These are phyloP conservation scores for Thryonomys swinderianus DNA, from an alignment of 2,113 vertebrate species.

Conservation along the genomic window DNA sequence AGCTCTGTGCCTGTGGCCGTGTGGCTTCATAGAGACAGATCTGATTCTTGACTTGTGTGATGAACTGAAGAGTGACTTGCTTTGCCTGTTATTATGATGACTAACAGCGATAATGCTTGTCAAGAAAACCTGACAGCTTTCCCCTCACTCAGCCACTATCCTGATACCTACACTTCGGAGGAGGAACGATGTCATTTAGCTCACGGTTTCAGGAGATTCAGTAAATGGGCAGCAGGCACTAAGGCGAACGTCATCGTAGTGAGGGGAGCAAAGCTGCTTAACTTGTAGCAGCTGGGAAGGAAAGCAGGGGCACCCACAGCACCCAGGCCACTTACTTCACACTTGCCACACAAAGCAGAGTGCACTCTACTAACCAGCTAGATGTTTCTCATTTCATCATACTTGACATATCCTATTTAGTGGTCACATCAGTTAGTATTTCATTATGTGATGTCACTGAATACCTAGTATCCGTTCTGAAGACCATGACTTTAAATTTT, in stretches of 20 bases:
- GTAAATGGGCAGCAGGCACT: not conserved
- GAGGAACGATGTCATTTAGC: not conserved
- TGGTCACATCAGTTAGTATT: too few relatives aligned
- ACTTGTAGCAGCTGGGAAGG: too few relatives aligned
- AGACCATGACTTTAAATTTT: not conserved
- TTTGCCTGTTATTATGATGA: not conserved
- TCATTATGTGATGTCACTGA: not conserved
- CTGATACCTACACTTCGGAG: not conserved
- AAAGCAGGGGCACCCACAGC: too few relatives aligned
- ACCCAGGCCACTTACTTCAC: not conserved
- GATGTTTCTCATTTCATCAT: not conserved
- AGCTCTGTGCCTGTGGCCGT: not conserved
- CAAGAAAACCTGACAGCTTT: not conserved
- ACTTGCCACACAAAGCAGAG: not conserved
- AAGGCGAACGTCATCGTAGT: not conserved
- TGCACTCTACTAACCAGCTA: not conserved
- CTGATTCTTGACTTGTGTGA: not conserved
- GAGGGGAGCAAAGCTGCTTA: not conserved
- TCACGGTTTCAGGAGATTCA: not conserved
- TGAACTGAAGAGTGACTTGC: not conserved
- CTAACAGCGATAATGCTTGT: not conserved
- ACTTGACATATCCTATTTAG: not conserved
- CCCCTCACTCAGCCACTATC: not conserved
- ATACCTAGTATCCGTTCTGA: not conserved
- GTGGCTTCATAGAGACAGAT: not conserved